Conservation (phyloP, 1,140 invertebrate species). For the Pachypeltis micranthus region DNA sequence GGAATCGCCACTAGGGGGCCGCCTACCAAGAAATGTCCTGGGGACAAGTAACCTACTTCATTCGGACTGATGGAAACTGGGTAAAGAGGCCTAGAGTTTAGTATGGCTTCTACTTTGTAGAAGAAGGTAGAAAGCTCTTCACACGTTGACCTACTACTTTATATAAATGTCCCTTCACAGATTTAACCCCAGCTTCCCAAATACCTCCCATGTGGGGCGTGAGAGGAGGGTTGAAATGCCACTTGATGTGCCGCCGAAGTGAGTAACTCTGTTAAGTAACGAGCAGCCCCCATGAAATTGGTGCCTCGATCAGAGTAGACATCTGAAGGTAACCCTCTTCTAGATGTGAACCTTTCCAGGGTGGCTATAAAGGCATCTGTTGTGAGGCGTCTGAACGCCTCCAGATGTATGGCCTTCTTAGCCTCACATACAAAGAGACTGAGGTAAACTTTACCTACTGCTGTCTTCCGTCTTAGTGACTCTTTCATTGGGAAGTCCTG, state of each 20-base stretch:
- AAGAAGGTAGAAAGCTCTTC: neutral
- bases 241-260: too few relatives aligned
- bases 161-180: neutral
- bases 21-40: too few relatives aligned
- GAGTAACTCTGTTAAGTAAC: neutral
- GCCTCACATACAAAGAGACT: constrained; percentile 28
- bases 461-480: neutral
- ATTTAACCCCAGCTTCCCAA: neutral
- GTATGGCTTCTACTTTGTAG: neutral
- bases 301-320: constrained; percentile 19
- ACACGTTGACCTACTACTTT: neutral
- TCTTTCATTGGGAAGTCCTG: constrained; percentile 21
- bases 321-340: constrained; percentile 16
- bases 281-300: constrained; percentile 22
- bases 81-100: neutral
- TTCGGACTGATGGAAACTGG: too few relatives aligned
- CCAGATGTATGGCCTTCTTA: constrained; percentile 29
- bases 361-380: constrained; percentile 26
- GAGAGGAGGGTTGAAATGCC: too few relatives aligned
- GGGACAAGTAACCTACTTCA: too few relatives aligned
- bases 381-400: constrained; percentile 26
- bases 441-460: constrained; percentile 12
- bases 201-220: neutral
- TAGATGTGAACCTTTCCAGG: constrained; percentile 27
- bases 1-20: too few relatives aligned